Percentiles rank a stretch among this genome's conserved stretches.
Conservation (phyloP, 2,888 invertebrate genomes). For the Caenorhabditis uteleia region DNA sequence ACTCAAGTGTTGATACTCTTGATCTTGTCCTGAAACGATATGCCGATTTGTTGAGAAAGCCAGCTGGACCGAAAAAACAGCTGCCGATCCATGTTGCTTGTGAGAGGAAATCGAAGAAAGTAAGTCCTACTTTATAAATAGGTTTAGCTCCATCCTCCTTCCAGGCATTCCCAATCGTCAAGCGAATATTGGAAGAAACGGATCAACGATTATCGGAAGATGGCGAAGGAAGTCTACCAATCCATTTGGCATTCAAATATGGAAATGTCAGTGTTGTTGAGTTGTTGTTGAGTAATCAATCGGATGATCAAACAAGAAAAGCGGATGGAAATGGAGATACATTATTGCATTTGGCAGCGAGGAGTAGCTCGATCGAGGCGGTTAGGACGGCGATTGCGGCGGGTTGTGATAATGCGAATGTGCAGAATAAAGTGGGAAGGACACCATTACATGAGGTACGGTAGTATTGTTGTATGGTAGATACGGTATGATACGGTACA, state of each 20-base stretch:
- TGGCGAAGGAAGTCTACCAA: constrained; percentile 58
- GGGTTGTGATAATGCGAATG: constrained; percentile 85
- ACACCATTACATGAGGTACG: constrained; percentile 92
- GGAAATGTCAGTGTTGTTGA: constrained; percentile 94
- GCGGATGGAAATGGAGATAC: constrained; percentile 81
- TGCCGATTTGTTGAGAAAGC: constrained; percentile 84
- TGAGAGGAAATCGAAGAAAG: constrained; percentile 87
- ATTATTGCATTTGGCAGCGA: constrained; percentile 91
- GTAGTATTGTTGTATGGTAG: no score
- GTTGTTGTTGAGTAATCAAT: constrained; percentile 84
- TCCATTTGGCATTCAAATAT: constrained; percentile 73
- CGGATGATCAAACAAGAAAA: constrained; percentile 81
- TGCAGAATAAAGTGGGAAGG: constrained; percentile 88
- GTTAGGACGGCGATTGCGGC: constrained; percentile 55
- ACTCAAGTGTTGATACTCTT: constrained; percentile 91
- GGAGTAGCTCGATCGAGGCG: constrained; percentile 71
- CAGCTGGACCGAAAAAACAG: constrained; percentile 87
- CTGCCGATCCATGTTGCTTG: constrained; percentile 94
- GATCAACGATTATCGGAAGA: constrained; percentile 81
- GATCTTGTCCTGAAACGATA: constrained; percentile 85
- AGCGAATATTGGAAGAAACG: constrained; percentile 84
- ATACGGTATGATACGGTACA: neutral
- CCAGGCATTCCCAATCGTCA: constrained; percentile 84
- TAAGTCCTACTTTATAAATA: no score
- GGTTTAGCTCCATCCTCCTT: neutral